Evolutionary conservation across 2,797 vertebrate species (phyloP).

Genomic region (Kryptopterus vitreolus): DNA sequence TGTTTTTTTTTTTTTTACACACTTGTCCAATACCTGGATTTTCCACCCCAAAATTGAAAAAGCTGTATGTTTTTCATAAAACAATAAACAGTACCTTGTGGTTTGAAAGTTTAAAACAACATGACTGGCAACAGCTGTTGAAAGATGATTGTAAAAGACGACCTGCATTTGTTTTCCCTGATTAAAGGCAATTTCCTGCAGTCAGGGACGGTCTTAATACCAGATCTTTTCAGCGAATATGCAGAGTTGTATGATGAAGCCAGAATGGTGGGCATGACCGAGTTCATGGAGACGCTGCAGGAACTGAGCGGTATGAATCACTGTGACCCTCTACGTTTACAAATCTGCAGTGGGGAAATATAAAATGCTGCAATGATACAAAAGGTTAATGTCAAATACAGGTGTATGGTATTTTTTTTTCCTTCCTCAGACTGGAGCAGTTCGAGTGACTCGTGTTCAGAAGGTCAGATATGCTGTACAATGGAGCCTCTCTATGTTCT

Average conservation of each 20-base stretch:
- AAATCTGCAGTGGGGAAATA: not conserved
- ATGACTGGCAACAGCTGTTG: not conserved
- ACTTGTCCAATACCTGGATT: not conserved
- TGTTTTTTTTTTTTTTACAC: no score
- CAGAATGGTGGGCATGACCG: constrained; percentile 64
- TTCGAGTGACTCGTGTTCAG: not conserved
- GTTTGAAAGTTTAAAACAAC: constrained; percentile 3
- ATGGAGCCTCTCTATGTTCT: constrained; percentile 53
- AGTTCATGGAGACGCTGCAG: not conserved
- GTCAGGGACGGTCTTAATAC: constrained; percentile 64
- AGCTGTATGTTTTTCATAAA: not conserved
- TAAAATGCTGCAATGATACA: not conserved
- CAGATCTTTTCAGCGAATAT: constrained; percentile 51
- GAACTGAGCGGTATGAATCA: not conserved
- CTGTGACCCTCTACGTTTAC: not conserved
- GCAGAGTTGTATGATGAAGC: constrained; percentile 67
- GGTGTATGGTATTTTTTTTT: not conserved
- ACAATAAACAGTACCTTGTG: no score
- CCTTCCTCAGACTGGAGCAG: not conserved
- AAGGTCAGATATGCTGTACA: not conserved
- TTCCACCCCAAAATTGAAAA: not conserved
- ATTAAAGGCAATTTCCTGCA: constrained; percentile 71
- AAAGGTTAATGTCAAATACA: not conserved
- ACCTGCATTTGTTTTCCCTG: constrained; percentile 5
- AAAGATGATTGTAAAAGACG: not conserved